Evolutionary conservation across 2,113 vertebrate genomes (phyloP), one percentile per base, ranked within the genome.

Genomic region (Pterocles burchelli): DNA sequence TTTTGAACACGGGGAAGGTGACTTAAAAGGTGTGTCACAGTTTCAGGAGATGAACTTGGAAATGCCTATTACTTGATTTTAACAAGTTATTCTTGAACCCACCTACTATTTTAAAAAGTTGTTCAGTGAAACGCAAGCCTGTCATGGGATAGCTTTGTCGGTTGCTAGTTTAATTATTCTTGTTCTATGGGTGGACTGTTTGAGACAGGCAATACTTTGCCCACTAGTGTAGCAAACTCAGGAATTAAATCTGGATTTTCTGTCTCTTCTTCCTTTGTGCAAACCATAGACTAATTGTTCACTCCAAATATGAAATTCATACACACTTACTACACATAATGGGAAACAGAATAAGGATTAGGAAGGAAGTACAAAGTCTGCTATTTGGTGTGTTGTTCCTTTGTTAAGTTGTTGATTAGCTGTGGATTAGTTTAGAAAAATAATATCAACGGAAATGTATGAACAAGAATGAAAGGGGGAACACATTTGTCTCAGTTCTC

Each of bases 1-100:
- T 83, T 96, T 78, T 62, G 52, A 92, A 84, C 59, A 26, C 18
- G 13, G 70, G 90, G 48, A 84, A 84, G 72, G 87, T 79, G 88
- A 70, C 93, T 85, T 80, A 79, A 78, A 81, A 31, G 61, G 57
- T 70, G 59, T 41, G 74, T 59, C 80, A 67, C 41, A 34, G 52
- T 38, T 67, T 75, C 67, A 49, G 88, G 73, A 75, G 78, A 72
- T 72, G 84, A 85, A 84, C 68, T 61, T 58, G 78, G 79, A 84
- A 81, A 71, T 68, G 51, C 11, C 61, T 49, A 33, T 38, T 62
- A 55, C n/a, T 31, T 34, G 74, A 13, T 67, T 73, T 71, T 67
- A 26, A 76, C 33, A 90, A 58, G 28, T 25, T 31, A n/a, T 61
- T 65, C 43, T 73, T 73, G 78, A 87, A 61, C 20, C 17, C 58